Evolutionary conservation across 2,888 invertebrate genomes (phyloP), one percentile per base, ranked within the genome.

Genomic region (Lordiphosa fenestrarum): DNA sequence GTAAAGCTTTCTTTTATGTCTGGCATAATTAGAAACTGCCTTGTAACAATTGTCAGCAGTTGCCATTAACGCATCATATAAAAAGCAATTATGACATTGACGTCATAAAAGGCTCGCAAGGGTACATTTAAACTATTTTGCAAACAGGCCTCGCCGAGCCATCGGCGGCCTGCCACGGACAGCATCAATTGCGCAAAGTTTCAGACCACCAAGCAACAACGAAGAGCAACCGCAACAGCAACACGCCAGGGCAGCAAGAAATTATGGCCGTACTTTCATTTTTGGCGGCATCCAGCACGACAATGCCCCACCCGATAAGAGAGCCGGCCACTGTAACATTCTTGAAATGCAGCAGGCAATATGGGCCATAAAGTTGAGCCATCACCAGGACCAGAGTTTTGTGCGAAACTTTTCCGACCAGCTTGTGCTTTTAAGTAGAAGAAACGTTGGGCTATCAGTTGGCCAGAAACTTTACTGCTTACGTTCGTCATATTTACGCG

Each of bases 401-500:
- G 42, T 48, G 55, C 37, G 47, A 78, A 78, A 84, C 57, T 78
- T 78, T 85, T 80, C 64, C 64, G 77, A 66, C 67, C 63, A 66
- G 63, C 80, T 69, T 66, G 52, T 57, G 76, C 47, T 71, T 66
- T 68, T 66, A 66, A 66, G 71, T 55, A 63, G 64, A 47, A 57
- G 42, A 40, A 49, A 39, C 52, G 53, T 56, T 68, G 50, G 82
- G 73, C 78, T 78, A 85, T 85, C 78, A 85, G 78, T 78, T 78
- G 78, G 85, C 84, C 82, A 84, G 69, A 85, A 47, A 80, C 74
- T 80, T 80, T 80, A 77, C 78, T 84, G 80, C 80, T 80, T 85
- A 71, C 84, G 86, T 85, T 84, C 85, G 82, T 80, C 80, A 80
- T 80, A 80, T 80, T 85, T 84, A 73, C 80, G 86, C 80, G 86